Evolutionary conservation across 2,113 vertebrate species (phyloP), one percentile per base, ranked within the genome.

Genomic region (Halichoeres trimaculatus): DNA sequence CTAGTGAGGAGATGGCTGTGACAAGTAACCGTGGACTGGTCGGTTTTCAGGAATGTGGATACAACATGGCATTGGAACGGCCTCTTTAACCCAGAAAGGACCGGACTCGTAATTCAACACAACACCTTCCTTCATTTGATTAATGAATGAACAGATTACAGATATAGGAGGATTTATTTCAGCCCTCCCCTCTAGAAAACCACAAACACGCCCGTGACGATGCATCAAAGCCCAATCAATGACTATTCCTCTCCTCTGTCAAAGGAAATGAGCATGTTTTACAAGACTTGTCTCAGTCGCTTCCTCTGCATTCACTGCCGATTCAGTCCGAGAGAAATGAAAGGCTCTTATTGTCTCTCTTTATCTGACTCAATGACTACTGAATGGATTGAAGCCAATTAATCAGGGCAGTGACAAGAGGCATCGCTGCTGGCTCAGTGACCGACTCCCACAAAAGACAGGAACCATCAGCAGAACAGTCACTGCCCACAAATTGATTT

Each of bases 81-180:
- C 81, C 80, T 83, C 70, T 54, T 90, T 20, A 78, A 74, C 85
- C 83, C 53, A 72, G 58, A 63, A 88, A 66, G 74, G 85, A 60
- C 55, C 81, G 48, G 41, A 64, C 48, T 50, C 51, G 61, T 85
- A 79, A 81, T 80, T 88, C 85, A 89, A 68, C 89, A 90, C 90
- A 94, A 94, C 93, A 90, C 89, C 92, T 89, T 56, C 91, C 92
- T 92, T 91, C 83, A 89, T 94, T 89, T 93, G 85, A 85, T 94
- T 92, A 93, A 90, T 90, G 88, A 92, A 92, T 23, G 43, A 40
- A 83, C 20, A 51, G 60, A 85, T 66, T 70, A 41, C 60, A 93
- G 94, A 92, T 90, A 92, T 67, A 70, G 43, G 60, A 83, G 93
- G 90, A 94, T 88, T 91, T 80, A 92, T 91, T 78, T 51, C 48